These are phyloP conservation scores for Ibycter americanus DNA, from an alignment of 2,797 vertebrate genomes.

Conservation along the genomic window DNA sequence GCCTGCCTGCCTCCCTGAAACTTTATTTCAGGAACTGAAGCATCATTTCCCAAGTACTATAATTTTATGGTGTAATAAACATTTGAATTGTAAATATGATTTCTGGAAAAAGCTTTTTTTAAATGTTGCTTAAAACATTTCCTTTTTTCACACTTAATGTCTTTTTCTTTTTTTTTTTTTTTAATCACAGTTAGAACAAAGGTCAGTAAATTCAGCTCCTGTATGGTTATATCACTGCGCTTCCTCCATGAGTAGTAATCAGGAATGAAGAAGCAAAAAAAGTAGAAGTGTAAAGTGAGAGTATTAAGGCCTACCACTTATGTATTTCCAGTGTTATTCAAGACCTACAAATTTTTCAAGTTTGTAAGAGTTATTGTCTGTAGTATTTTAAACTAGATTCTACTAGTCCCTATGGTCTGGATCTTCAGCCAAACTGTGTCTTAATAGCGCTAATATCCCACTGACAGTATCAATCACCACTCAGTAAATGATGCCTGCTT, in stretches of 20 bases:
- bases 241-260: background rate
- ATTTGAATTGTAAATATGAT: background rate
- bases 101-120: background rate
- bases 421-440: background rate
- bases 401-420: background rate
- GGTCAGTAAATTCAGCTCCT: background rate
- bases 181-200: background rate
- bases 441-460: background rate
- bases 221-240: background rate
- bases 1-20: background rate
- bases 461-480: background rate
- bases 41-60: background rate
- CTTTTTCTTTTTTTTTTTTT: background rate
- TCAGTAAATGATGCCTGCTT: background rate
- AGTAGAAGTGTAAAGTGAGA: background rate
- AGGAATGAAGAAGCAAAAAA: background rate
- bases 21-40: slow-evolving; percentile 8
- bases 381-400: background rate
- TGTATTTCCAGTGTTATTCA: background rate
- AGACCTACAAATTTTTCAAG: background rate
- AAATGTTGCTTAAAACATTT: background rate
- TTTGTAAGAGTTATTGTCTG: background rate
- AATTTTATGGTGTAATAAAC: slow-evolving; percentile 13
- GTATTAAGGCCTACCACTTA: background rate
- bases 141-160: background rate